Percentiles rank a stretch among this genome's conserved stretches.
These are phyloP conservation scores for Caenorhabditis imperialis DNA, from an alignment of 2,888 invertebrate species.

Conservation along the genomic window DNA sequence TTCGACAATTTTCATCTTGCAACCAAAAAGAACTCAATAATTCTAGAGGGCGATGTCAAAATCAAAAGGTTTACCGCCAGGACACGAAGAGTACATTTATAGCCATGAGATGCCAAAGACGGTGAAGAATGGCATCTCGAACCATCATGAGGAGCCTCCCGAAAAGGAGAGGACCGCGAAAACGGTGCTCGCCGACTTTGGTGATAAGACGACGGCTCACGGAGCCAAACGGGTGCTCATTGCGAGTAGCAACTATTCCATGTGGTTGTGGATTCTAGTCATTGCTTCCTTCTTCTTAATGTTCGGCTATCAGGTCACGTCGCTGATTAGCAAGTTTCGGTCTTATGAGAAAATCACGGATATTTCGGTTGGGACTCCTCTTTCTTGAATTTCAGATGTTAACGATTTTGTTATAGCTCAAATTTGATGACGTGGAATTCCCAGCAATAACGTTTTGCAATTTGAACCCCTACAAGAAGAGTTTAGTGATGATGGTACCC, in stretches of 20 bases:
- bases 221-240: constrained; percentile 66
- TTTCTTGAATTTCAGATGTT: constrained; percentile 3
- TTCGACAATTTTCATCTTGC: too few relatives aligned
- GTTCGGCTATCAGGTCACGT: constrained; percentile 51
- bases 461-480: constrained; percentile 68
- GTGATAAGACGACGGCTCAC: constrained; percentile 69
- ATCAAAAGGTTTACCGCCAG: constrained; percentile 30
- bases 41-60: constrained; percentile 33
- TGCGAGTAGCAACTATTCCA: constrained; percentile 44
- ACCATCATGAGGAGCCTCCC: constrained; percentile 8
- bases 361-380: constrained; percentile 67
- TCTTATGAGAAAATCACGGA: constrained; percentile 67
- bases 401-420: constrained; percentile 59
- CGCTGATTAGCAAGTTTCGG: constrained; percentile 54
- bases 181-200: constrained; percentile 50
- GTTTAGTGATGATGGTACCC: constrained; percentile 68
- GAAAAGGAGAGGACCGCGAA: constrained; percentile 1
- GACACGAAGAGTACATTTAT: constrained; percentile 55
- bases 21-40: not conserved
- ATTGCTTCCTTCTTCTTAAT: constrained; percentile 48
- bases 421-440: constrained; percentile 70
- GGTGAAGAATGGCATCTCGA: constrained; percentile 12
- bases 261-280: constrained; percentile 56
- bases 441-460: constrained; percentile 72
- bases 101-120: constrained; percentile 47